Evolutionary conservation across 2,888 invertebrate species (phyloP).

Genomic region (Protophormia terraenovae): DNA sequence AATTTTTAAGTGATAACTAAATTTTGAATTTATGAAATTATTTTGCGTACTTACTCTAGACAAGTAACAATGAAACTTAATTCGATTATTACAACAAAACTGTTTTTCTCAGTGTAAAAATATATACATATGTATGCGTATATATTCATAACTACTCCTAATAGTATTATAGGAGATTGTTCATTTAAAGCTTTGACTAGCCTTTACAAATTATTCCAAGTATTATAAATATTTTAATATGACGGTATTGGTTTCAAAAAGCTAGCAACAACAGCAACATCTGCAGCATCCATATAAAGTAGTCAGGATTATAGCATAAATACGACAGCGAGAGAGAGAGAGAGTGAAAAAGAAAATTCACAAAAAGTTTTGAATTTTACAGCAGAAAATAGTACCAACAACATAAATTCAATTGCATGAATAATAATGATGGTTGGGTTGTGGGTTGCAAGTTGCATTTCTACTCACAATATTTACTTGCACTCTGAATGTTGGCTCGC

Average conservation of each 20-base stretch:
- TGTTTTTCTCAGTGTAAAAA: no score
- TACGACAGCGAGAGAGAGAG: no score
- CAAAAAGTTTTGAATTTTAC: conserved; percentile 7
- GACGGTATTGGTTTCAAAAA: not conserved
- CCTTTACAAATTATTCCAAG: conserved; percentile 34
- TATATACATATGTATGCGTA: no score
- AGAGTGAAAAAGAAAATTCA: not conserved
- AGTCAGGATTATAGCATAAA: no score
- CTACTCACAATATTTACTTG: not conserved
- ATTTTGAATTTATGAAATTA: no score
- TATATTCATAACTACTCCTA: no score
- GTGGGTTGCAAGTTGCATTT: not conserved
- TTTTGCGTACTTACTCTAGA: no score
- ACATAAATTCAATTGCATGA: conserved; percentile 42
- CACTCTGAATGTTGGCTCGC: no score
- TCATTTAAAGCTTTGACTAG: not conserved
- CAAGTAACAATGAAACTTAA: no score
- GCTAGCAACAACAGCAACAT: not conserved
- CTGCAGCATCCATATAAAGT: no score
- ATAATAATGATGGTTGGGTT: conserved; percentile 25
- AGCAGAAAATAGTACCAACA: not conserved
- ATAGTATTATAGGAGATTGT: not conserved
- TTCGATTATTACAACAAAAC: no score
- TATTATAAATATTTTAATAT: conserved; percentile 47
- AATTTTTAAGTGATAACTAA: no score